Evolutionary conservation across 1,140 invertebrate species (phyloP).

Genomic region (Drosophila biarmipes): DNA sequence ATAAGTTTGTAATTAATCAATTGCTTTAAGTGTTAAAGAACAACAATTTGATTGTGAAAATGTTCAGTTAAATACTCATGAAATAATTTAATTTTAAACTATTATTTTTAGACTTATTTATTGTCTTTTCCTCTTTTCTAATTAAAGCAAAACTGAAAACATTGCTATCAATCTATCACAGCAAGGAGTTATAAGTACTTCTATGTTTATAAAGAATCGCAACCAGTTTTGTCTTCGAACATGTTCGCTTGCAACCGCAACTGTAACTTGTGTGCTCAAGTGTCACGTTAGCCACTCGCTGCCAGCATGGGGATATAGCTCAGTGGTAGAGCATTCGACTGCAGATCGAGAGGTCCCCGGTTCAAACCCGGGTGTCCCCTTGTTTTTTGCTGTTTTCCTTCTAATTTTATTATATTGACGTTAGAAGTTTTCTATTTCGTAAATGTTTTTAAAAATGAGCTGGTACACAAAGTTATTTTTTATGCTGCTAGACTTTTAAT

Average conservation of each 20-base stretch:
- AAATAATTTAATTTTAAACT: too few relatives aligned
- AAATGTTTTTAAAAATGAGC: not conserved
- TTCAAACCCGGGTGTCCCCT: slow-evolving; percentile 98
- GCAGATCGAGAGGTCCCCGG: slow-evolving; percentile 97
- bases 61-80: too few relatives aligned
- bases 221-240: not conserved
- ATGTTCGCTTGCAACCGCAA: slow-evolving; percentile 9
- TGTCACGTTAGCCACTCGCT: not conserved
- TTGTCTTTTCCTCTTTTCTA: too few relatives aligned
- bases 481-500: not conserved
- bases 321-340: slow-evolving; percentile 97
- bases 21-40: too few relatives aligned
- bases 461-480: not conserved
- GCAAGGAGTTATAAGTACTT: too few relatives aligned
- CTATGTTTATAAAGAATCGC: too few relatives aligned
- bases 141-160: too few relatives aligned
- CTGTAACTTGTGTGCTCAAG: not conserved
- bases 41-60: too few relatives aligned
- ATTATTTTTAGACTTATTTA: too few relatives aligned
- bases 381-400: slow-evolving; percentile 17
- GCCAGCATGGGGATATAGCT: slow-evolving; percentile 90
- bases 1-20: too few relatives aligned
- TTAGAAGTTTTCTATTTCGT: too few relatives aligned
- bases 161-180: too few relatives aligned
- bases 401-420: not conserved